These are phyloP conservation scores for Pycnomerus fuliginosus DNA, from an alignment of 2,888 invertebrate genomes.

Conservation along the genomic window DNA sequence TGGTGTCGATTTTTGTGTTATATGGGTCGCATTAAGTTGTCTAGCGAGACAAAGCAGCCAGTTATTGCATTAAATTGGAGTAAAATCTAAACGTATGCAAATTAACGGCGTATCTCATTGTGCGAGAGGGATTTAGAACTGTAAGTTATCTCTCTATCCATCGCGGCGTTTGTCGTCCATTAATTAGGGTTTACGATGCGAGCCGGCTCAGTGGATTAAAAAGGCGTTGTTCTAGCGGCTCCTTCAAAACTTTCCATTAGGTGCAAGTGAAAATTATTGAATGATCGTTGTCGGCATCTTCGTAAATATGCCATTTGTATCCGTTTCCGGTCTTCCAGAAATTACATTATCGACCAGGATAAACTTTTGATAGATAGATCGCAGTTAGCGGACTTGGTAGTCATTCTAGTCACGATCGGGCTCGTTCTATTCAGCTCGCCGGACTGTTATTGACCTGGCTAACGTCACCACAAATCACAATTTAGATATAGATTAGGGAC, in stretches of 20 bases:
- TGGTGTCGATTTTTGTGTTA: no score
- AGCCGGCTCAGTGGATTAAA: no score
- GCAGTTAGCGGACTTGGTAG: slow-evolving; percentile 32
- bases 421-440: slow-evolving; percentile 32
- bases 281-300: no score
- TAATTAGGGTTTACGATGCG: slow-evolving; percentile 32
- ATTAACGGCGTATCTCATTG: slow-evolving; percentile 27
- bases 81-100: slow-evolving; percentile 28
- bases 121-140: slow-evolving; percentile 22
- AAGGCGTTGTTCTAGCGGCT: no score
- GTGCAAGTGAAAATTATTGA: no score
- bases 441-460: slow-evolving; percentile 40
- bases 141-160: slow-evolving; percentile 35
- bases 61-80: slow-evolving; percentile 27
- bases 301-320: slow-evolving; percentile 32
- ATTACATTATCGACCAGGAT: slow-evolving; percentile 43
- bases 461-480: slow-evolving; percentile 46
- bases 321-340: slow-evolving; percentile 34
- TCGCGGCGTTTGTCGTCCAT: slow-evolving; percentile 33
- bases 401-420: slow-evolving; percentile 39
- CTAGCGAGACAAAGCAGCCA: no score
- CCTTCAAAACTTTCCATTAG: no score
- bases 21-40: no score
- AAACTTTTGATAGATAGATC: slow-evolving; percentile 45
- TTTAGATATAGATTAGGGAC: slow-evolving; percentile 34